These are phyloP conservation scores for Ochropleura plecta DNA, from an alignment of 2,888 invertebrate species.

Conservation along the genomic window DNA sequence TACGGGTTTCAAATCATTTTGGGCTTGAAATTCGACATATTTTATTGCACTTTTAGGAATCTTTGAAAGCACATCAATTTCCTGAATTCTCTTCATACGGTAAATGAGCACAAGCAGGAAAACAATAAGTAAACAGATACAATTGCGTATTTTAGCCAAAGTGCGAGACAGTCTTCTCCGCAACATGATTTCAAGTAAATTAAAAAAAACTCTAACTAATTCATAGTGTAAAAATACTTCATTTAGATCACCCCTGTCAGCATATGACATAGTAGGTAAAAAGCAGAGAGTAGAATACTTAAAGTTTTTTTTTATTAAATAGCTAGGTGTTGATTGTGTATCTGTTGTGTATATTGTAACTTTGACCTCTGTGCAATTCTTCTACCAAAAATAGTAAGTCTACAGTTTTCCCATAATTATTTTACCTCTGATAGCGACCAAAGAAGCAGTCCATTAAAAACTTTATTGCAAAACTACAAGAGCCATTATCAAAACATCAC, in stretches of 20 bases:
- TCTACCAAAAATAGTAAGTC: no score
- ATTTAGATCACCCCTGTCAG: constrained; percentile 14
- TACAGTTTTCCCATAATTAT: no score
- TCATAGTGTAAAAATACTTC: background rate
- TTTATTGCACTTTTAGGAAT: constrained; percentile 64
- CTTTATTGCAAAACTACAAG: no score
- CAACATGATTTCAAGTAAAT: constrained; percentile 33
- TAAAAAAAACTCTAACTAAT: background rate
- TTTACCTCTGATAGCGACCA: no score
- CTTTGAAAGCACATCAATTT: constrained; percentile 47
- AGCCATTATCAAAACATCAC: no score
- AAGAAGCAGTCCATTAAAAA: no score
- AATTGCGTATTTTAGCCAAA: constrained; percentile 44
- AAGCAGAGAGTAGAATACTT: background rate
- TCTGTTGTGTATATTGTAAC: no score
- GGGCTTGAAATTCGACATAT: constrained; percentile 57
- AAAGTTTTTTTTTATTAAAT: background rate
- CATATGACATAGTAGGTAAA: background rate
- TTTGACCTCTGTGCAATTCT: background rate
- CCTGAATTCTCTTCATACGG: constrained; percentile 39
- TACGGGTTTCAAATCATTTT: constrained; percentile 7
- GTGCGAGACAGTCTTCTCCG: constrained; percentile 41
- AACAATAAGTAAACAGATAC: constrained; percentile 50
- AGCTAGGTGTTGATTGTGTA: background rate
- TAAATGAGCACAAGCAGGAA: constrained; percentile 47